Base-by-base conservation (phyloP, 2,113 vertebrate species). In the Lutjanus erythropterus region DNA sequence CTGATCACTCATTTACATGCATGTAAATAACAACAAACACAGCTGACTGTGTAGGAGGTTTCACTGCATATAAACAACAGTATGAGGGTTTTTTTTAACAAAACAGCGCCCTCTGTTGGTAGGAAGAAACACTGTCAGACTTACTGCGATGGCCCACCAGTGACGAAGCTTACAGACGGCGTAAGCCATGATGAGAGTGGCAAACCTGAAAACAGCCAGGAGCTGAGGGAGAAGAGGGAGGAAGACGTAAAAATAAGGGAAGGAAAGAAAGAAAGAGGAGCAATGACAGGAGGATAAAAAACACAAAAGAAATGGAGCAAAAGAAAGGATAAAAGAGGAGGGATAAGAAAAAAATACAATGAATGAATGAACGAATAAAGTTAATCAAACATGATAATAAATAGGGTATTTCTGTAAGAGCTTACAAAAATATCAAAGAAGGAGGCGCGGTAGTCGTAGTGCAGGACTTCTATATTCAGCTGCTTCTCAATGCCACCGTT, bases 391-490 rank as follows among this genome's bases (percentile, higher is more conserved):
- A 0, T 21, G 46, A 49, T 2, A 25, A 52, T n/a, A 52, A 2
- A 21, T n/a, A 8, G 21, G 11, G 11, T 5, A 3, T 16, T 4
- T 3, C 46, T 47, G 7, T 80, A 39, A 83, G 0, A 39, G 94
- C 97, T 97, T 94, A 99, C 97, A 93, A 99, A 99, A 82, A 99
- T 99, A 92, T 99, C 98, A 89, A 99, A 99, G 94, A 98, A 99
- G 29, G 98, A 99, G 79, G 94, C 95, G 67, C 91, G 95, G 93
- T 97, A 99, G 93, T 99, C 93, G 91, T 99, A 99, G 0, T 95
- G 88, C 46, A 98, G 89, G n/a, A 99, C 97, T 88, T 99, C 98
- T 78, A 92, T 94, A 37, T 95, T 92, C 89, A 99, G 93, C 18
- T 95, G 96, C 80, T 94, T 91, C 87, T 95, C 86, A 82, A 99